Base-by-base conservation (phyloP, 2,888 invertebrate genomes). In the Melinaea menophilus region DNA sequence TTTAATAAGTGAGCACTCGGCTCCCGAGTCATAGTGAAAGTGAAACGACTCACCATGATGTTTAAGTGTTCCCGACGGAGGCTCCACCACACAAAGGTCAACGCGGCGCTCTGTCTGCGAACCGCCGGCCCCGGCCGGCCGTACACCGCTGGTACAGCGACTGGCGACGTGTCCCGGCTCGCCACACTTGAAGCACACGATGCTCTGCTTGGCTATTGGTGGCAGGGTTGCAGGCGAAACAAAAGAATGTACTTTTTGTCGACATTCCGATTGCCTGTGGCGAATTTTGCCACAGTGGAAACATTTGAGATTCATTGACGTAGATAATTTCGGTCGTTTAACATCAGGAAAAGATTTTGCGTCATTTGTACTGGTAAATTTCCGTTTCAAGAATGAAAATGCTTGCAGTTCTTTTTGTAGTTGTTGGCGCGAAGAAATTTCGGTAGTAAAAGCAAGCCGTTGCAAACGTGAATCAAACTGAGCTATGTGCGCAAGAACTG, bases 41-140 rank as follows among this genome's bases (percentile, higher is more conserved):
- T 2, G 12, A 35, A 58, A 48, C 4, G 31, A 34, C 12, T 62
- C 13, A 69, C 70, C 69, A 51, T 61, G 37, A 55, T 69, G 64
- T n/a, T 61, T 7, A 11, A 69, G 41, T 7, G 46, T 46, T 3
- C 65, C 69, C 11, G 58, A 7, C 0, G 70, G 69, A 5, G 64
- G 55, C 5, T 65, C 22, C 1, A 70, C 63, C 33, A 41, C 34
- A 63, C 69, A 70, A 9, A 66, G 37, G 57, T 69, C 66, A 4
- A 69, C 65, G 5, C 69, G 68, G 22, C 67, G 63, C 55, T 66
- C 37, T 37, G 37, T 7, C 7, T 37, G 37, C 37, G 37, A 37
- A 37, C 64, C 22, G 22, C 47, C 35, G 13, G 37, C 55, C 55
- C 48, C 56, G 59, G 5, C 46, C 37, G 12, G 62, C 62, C 58